Evolutionary conservation across 2,797 vertebrate species (phyloP), one percentile per base, ranked within the genome.

Genomic region (Pangasius krempfi): DNA sequence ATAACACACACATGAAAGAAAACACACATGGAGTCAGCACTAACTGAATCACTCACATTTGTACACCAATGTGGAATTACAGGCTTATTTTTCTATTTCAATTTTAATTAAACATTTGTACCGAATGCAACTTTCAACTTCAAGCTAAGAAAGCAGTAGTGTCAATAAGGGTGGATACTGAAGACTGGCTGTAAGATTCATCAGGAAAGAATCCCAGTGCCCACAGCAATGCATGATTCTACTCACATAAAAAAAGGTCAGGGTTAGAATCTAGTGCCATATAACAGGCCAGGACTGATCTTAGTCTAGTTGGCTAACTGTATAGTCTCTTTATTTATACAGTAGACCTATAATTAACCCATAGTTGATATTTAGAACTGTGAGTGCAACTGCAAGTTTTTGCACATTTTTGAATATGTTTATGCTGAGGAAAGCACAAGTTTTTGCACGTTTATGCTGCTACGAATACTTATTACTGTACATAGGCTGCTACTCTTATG

Each of bases 121-220:
- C 25, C 37, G 54, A 58, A 58, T 81, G 30, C 18, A 2, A 25
- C 37, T 80, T 81, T 81, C 18, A 58, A 40, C 54, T 22, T 40
- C 79, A 4, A 14, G 54, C 33, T 40, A 40, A 40, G 2, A 60
- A 84, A 47, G 27, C 40, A 64, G 25, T n/a, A 64, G 13, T 20
- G 0, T 81, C 40, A 47, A n/a, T n/a, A 60, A 47, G 80, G 58
- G 33, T 14, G 80, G 14, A 25, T 64, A 18, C 40, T 66, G 14
- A 64, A 47, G 37, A 44, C 58, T 60, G 4, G 60, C 54, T 81
- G 79, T 81, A 81, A 80, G 78, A 37, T 37, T 83, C 80, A 83
- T 52, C 44, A 62, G 75, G 73, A 86, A 86, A 79, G 60, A 66
- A 64, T 66, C 66, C n/a, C 47, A 27, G 18, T 86, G 13, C 27